Base-by-base conservation (phyloP, 2,113 vertebrate species). In the Alectura lathami region DNA sequence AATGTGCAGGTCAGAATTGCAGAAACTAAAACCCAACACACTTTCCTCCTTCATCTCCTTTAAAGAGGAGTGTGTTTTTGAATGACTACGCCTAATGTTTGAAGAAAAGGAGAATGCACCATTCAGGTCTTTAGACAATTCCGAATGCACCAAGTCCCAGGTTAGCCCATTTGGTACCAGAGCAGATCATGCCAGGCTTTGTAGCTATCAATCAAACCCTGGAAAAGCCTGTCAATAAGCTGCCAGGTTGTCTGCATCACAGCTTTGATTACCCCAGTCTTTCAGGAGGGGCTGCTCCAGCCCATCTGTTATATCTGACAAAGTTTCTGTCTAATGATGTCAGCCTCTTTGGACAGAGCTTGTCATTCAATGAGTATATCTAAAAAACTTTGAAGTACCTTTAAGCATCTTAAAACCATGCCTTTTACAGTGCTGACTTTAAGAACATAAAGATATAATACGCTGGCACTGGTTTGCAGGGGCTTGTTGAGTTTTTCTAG, bases 201-300 rank as follows among this genome's bases (percentile, higher is more conserved):
- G 32, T 3, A 76, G 62, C 27, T 68, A 13, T 63, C 34, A 43
- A 29, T 63, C 4, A 24, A 47, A 60, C 72, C 47, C 9, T 18
- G 34, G 26, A 45, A 42, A 48, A 47, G 17, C 6, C 21, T 16
- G 24, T 18, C 0, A 0, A 7, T 45, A 53, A 82, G 22, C 11
- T 70, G 45, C 30, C 38, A 60, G 40, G 22, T 36, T 60, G 20
- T 62, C 42, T 27, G 34, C 40, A 63, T 59, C 72, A 74, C 24
- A 67, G 60, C 50, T 77, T 38, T 43, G 27, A 72, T 14, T 10
- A 20, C 9, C 22, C 27, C 7, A 36, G 17, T 11, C 47, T 22
- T 82, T 40, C 64, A 72, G 17, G 15, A 69, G 14, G 29, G 26
- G 27, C 40, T 67, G 43, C 54, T 88, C 60, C 72, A 83, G 29